Percentiles rank a stretch among this genome's conserved stretches.
Conservation (phyloP, 2,888 invertebrate genomes). For the Schizaphis graminum region DNA sequence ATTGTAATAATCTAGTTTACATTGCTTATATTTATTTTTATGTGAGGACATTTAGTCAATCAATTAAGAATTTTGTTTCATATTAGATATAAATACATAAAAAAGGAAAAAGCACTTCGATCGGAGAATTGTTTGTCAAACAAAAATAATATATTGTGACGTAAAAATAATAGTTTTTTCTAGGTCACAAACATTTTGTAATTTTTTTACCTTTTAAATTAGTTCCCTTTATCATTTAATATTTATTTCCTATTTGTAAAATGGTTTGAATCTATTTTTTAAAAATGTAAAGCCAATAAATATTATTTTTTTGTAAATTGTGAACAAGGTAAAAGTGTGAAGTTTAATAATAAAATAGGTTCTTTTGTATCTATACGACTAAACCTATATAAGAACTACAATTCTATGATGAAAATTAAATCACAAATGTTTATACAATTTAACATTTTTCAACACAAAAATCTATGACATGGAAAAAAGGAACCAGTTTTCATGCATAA, state of each 20-base stretch:
- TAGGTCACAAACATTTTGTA: not conserved
- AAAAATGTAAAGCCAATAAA: not conserved
- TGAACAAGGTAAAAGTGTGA: not conserved
- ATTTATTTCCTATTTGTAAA: not conserved
- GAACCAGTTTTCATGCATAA: not conserved
- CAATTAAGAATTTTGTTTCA: not conserved
- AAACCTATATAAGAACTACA: not conserved
- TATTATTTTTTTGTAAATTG: not conserved
- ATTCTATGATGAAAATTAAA: not conserved
- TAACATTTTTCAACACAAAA: not conserved
- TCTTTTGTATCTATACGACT: not conserved
- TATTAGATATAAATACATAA: not conserved
- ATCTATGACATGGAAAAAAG: not conserved
- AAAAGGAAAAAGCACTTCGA: not conserved
- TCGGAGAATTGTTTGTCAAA: not conserved
- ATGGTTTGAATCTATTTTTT: not conserved
- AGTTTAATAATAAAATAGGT: not conserved
- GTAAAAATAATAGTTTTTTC: not conserved
- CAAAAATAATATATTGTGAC: not conserved
- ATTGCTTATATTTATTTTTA: too few relatives aligned
- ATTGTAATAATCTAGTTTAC: not conserved
- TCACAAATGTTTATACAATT: not conserved
- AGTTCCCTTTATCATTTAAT: not conserved
- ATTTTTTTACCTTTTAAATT: not conserved
- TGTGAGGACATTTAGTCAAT: not conserved